phyloP scores from a whole-genome alignment of 2,888 invertebrate species.

The Clivina fossor region DNA sequence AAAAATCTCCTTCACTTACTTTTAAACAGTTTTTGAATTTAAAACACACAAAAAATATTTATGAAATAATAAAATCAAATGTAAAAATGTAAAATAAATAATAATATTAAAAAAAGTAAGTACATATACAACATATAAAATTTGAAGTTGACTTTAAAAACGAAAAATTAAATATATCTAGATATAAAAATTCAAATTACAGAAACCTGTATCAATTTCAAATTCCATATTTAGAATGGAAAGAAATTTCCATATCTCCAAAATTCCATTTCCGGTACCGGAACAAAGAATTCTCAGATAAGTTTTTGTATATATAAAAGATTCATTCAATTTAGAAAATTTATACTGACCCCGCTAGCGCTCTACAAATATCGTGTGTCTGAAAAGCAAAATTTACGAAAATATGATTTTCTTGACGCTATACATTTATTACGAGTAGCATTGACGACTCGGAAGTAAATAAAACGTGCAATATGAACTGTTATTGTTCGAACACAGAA shows the following conservation, averaged over 20 bases:
- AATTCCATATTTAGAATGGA: slow-evolving; percentile 12
- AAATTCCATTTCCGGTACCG: background rate
- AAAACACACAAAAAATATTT: no score
- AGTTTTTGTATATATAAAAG: slow-evolving; percentile 17
- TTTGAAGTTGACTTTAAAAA: no score
- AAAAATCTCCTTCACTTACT: no score
- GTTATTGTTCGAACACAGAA: slow-evolving; percentile 4
- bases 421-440: background rate
- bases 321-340: slow-evolving; percentile 22
- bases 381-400: no score
- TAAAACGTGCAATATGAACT: slow-evolving; percentile 11
- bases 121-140: no score
- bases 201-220: slow-evolving; percentile 1
- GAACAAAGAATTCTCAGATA: slow-evolving; percentile 2
- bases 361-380: no score
- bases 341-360: slow-evolving; percentile 1
- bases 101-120: no score
- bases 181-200: no score
- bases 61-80: no score
- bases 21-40: no score
- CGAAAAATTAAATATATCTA: no score
- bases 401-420: slow-evolving; percentile 13
- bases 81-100: no score
- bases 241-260: slow-evolving; percentile 21
- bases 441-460: background rate